Evolutionary conservation across 2,888 invertebrate genomes (phyloP), one percentile per base, ranked within the genome.

Genomic region (Cylindroiulus punctatus): DNA sequence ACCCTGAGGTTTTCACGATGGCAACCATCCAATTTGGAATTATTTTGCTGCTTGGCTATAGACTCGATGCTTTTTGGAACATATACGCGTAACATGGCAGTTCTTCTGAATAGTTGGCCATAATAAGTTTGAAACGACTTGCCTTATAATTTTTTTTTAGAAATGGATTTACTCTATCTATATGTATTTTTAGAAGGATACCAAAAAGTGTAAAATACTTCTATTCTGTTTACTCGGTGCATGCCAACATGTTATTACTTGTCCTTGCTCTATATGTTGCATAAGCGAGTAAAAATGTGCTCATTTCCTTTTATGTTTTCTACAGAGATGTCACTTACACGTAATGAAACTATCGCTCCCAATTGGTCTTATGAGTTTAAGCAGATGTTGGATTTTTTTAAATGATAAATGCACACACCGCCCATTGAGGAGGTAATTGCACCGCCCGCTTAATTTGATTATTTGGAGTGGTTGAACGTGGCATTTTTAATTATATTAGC

Each of bases 401-500:
- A 3, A 5, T 65, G 5, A 22, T 22, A 65, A 65, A 65, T 65
- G 57, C 22, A 8, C 57, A 65, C 22, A 26, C 22, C 22, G 22
- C 22, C n/a, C 22, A 65, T 65, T 44, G 8, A 8, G 22, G 19
- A 19, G 22, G 22, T 65, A 65, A 65, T 65, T 22, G 57, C 57
- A 65, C 19, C 57, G 22, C 57, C 57, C 8, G 57, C 57, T 22
- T 65, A 65, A 65, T 65, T 65, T 65, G 57, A 65, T 65, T 65
- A 65, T 65, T 65, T 65, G 57, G 57, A 65, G 57, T 65, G 57
- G 57, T 65, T 65, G 22, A 65, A 65, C 22, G 57, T 65, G 57
- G 57, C 57, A 65, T 65, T 65, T 65, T 65, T 65, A 65, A 65
- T 65, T 65, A 65, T 65, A 65, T 65, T 65, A 65, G n/a, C 57